Evolutionary conservation across 2,113 vertebrate genomes (phyloP), one percentile per base, ranked within the genome.

Genomic region (Amphiprion ocellaris): DNA sequence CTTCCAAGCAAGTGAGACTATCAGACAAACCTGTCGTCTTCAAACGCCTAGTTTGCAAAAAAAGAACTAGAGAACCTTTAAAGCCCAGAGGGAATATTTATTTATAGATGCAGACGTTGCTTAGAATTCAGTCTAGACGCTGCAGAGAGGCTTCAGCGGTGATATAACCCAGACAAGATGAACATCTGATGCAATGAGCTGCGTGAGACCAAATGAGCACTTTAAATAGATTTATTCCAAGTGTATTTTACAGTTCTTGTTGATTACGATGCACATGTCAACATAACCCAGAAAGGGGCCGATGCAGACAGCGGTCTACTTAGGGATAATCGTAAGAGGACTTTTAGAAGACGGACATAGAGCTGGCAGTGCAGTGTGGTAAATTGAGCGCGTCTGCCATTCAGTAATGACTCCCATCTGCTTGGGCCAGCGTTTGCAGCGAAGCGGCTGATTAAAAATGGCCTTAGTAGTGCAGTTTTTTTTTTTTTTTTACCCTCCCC

Each of bases 371-470:
- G 84, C 82, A 23, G 54, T 41, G 72, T 74, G 52, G 87, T 88
- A 87, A 91, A 93, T 89, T 81, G 90, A 92, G 86, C 81, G 78
- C 60, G 85, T 92, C 91, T 90, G 91, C 89, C 82, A 39, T 85
- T 63, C 74, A 17, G 78, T 93, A 92, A 92, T 90, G 90, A 92
- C 89, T 92, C 81, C 90, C 91, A 91, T 92, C 89, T 91, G 92
- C 85, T 90, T 46, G 69, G 82, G 82, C 73, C 85, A 60, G 87
- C 84, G 37, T 88, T 87, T 53, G 72, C 79, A 87, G 83, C 49
- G 64, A 64, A 77, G 87, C 69, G 68, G 77, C 87, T 84, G 90
- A 92, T 90, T 90, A 86, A 77, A 92, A 93, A 90, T 77, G 79
- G 88, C 72, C 85, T 68, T 53, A 52, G 77, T 74, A 6, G 78